Evolutionary conservation across 2,113 vertebrate genomes (phyloP).

Genomic region (Odocoileus virginianus): DNA sequence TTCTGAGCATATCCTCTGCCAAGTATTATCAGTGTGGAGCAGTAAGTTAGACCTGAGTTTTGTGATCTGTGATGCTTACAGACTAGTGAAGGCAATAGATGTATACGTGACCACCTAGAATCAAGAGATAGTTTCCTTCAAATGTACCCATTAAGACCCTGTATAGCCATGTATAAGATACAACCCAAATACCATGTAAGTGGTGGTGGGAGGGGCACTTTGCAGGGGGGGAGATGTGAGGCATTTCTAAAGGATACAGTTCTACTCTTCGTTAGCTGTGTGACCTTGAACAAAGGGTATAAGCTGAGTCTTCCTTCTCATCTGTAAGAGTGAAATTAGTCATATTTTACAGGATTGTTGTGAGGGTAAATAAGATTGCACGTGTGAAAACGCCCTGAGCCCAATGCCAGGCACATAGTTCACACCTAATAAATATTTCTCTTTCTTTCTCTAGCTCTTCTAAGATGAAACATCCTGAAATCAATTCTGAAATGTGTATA

Average conservation of each 20-base stretch:
- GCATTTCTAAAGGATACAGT: not conserved
- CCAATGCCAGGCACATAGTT: not conserved
- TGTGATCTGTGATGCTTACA: not conserved
- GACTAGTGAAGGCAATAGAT: not conserved
- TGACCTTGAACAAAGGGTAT: not conserved
- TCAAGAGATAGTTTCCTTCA: not conserved
- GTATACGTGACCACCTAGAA: not conserved
- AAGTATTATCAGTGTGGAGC: not conserved
- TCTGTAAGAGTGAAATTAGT: slow-evolving; percentile 14
- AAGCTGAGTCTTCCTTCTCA: not conserved
- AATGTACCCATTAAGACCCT: not conserved
- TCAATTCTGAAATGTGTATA: not conserved
- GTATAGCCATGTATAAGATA: not conserved
- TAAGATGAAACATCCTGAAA: slow-evolving; percentile 35
- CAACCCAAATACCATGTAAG: not conserved
- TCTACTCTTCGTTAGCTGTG: not conserved
- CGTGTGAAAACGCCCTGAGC: not conserved
- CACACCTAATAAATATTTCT: not conserved
- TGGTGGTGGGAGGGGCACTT: not conserved
- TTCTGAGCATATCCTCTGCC: not conserved
- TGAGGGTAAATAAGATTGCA: not conserved
- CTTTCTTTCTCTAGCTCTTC: not conserved
- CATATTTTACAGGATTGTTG: not conserved
- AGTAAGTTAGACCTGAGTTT: not conserved
- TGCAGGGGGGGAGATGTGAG: not conserved